Conservation (phyloP, 2,888 invertebrate species). For the Sminthurinus aureus region DNA sequence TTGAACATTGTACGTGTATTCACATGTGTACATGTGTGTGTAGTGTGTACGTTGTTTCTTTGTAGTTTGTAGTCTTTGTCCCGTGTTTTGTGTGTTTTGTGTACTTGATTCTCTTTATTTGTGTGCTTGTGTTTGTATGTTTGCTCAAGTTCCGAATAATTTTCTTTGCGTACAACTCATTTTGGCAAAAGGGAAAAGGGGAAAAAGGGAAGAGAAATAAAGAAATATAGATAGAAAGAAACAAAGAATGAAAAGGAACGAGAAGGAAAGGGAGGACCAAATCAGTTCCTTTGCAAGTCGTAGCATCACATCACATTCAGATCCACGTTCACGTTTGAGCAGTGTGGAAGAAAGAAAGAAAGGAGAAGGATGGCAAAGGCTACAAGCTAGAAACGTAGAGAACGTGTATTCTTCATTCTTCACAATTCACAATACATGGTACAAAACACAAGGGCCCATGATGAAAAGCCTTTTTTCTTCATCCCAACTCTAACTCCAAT, state of each 20-base stretch:
- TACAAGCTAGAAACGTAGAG: neutral
- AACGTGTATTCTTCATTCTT: neutral
- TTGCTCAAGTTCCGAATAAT: slow-evolving; percentile 43
- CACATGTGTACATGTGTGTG: no score
- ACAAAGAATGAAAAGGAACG: slow-evolving; percentile 19
- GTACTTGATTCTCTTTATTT: no score
- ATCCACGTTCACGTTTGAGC: no score
- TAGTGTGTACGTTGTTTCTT: no score
- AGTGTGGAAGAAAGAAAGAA: slow-evolving; percentile 8
- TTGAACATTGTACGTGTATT: no score
- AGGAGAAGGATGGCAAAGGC: neutral
- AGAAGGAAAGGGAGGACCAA: neutral
- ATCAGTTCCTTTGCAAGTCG: neutral
- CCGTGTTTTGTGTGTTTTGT: no score
- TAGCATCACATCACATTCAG: neutral
- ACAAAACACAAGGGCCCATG: slow-evolving; percentile 11
- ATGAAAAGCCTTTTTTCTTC: slow-evolving; percentile 39
- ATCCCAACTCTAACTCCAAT: slow-evolving; percentile 6
- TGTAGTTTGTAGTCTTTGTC: no score
- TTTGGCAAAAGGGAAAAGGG: slow-evolving; percentile 31
- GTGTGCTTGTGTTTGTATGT: slow-evolving; percentile 11
- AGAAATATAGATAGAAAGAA: slow-evolving; percentile 1
- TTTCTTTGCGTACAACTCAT: slow-evolving; percentile 47
- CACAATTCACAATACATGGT: neutral
- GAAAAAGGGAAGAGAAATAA: slow-evolving; percentile 13